Base-by-base conservation (phyloP, 2,888 invertebrate genomes). In the Nemurella pictetii region DNA sequence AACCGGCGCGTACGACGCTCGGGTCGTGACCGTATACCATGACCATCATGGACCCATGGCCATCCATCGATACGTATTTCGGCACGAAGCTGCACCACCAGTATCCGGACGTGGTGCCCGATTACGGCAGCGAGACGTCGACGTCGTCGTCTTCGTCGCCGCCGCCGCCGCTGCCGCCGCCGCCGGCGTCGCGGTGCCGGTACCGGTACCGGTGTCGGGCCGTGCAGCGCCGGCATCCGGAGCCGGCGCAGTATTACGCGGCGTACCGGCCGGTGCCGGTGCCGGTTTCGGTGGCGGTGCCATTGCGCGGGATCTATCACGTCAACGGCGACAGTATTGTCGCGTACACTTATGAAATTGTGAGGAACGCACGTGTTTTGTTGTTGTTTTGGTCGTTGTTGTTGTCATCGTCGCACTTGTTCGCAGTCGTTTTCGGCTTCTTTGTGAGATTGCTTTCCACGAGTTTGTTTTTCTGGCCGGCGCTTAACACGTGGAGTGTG, bases 321-420 rank as follows among this genome's bases (percentile, higher is more conserved):
- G 36, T 81, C 80, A 81, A 81, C 36, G 74, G n/a, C 75, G 78
- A 77, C 30, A 78, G 30, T 26, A 30, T 77, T 25, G 30, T 78
- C 35, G 30, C 78, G 26, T 73, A 74, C 83, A 84, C 75, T 32
- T 84, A 84, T 32, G 83, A 84, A 84, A 84, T 84, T 29, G 83
- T 84, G 35, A 84, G 83, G 27, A 55, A 55, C 55, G 20, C 55
- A 20, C 12, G 55, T 55, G 55, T 3, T 55, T 55, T 35, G 29
- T 36, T 29, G 15, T 80, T 80, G 27, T 75, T 75, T 28, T 75
- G 28, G 15, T 20, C 77, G 27, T 20, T 75, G n/a, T 12, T 75
- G 77, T 20, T 27, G 75, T 27, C 28, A 28, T 20, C n/a, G 15
- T 27, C 77, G 77, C n/a, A 28, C 55, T 55, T 12, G 15, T 15